Base-by-base conservation (phyloP, 1,140 invertebrate species). In the Drosophila tani region DNA sequence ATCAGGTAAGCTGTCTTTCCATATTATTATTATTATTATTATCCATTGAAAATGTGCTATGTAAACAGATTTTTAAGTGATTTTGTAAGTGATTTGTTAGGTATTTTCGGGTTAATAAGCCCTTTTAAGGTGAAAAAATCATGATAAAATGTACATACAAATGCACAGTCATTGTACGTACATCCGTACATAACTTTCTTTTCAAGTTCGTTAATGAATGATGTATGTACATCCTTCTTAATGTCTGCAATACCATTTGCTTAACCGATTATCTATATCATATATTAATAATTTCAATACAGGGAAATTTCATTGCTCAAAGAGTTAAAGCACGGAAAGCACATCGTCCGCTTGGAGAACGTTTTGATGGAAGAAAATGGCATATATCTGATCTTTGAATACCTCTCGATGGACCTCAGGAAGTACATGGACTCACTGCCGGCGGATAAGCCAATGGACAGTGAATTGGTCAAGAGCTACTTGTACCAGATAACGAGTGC, bases 401-500 rank as follows among this genome's bases (percentile, higher is more conserved):
- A 97, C 93, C 94, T 99, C 1, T 97, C 96, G 6, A 99, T 99
- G 98, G 99, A 99, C 93, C 94, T 99, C 62, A 99, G 99, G 92
- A 98, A 98, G 93, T 99, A 99, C 87, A 96, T 99, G 94, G 99
- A 99, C 93, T 0, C 0, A 3, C 2, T 24, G 21, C 21, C 21
- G 21, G 21, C 21, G 21, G 21, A 24, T 24, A 24, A 24, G 21
- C 21, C 3, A 24, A 4, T 24, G 21, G 21, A 24, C 21, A 24
- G 21, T 4, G 21, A 24, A 4, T 24, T 24, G 21, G 21, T 24
- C 21, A 24, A 3, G 3, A 24, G 21, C 3, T 24, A 24, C 21
- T 24, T 24, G 21, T 24, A 24, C 21, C 21, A 24, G 21, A 24
- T 24, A 24, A 24, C 21, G 21, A 24, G 3, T 24, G 21, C 21